phyloP scores from a whole-genome alignment of 2,797 vertebrate species.

The Pangasius sanitwongsei region DNA sequence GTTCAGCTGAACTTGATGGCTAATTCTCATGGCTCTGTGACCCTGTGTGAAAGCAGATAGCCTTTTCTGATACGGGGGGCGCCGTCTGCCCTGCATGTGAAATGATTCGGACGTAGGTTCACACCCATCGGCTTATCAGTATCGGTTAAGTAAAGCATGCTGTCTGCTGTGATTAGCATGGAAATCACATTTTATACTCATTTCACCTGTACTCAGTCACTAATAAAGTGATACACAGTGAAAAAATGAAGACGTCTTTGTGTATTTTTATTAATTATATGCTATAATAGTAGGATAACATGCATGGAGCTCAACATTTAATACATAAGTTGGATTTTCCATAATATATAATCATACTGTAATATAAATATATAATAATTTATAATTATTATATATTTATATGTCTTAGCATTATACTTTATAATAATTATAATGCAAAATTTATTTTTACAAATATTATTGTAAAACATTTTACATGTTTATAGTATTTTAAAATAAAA shows the following conservation, averaged over 20 bases:
- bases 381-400: not conserved
- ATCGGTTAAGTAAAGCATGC: slow-evolving; percentile 37
- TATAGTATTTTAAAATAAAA: not conserved
- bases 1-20: slow-evolving; percentile 61
- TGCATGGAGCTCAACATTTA: not conserved
- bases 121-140: slow-evolving; percentile 51
- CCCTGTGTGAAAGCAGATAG: slow-evolving; percentile 75
- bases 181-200: slow-evolving; percentile 13
- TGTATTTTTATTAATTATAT: slow-evolving; percentile 5
- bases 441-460: not conserved
- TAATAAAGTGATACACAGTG: not conserved
- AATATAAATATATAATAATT: not conserved
- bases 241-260: not conserved
- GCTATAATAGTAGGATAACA: no score
- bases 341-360: not conserved
- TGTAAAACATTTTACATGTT: not conserved
- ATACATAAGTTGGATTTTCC: not conserved
- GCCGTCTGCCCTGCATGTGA: slow-evolving; percentile 50
- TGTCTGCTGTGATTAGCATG: slow-evolving; percentile 40
- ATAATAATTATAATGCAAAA: not conserved
- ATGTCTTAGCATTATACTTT: not conserved
- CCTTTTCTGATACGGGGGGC: slow-evolving; percentile 36
- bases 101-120: slow-evolving; percentile 57
- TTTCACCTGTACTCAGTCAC: not conserved
- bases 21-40: slow-evolving; percentile 80